Evolutionary conservation across 1,140 invertebrate genomes (phyloP).

Genomic region (Heliconius eleuchia): DNA sequence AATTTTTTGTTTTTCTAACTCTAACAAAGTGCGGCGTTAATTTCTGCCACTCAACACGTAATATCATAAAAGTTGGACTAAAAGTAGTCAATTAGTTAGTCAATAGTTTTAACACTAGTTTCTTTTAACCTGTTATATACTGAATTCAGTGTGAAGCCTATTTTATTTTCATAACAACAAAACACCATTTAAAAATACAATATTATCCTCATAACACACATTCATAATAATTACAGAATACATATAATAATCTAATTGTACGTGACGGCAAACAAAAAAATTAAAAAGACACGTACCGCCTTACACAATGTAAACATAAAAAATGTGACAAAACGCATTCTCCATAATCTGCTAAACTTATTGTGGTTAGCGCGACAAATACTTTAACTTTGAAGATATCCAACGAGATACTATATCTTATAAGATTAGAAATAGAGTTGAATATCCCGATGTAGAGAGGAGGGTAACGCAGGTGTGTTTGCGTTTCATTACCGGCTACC

Average conservation of each 20-base stretch:
- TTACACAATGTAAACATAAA: conserved; percentile 19
- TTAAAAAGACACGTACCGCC: background rate
- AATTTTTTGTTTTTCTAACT: too few relatives aligned
- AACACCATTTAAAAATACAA: background rate
- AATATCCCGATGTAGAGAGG: background rate
- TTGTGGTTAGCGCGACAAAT: conserved; percentile 23
- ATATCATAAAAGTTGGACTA: too few relatives aligned
- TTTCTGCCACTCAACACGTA: too few relatives aligned
- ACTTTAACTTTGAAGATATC: background rate
- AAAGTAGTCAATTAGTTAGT: too few relatives aligned
- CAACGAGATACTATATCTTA: conserved; percentile 5
- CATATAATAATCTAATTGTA: background rate
- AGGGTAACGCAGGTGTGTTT: conserved; percentile 52
- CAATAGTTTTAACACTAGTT: too few relatives aligned
- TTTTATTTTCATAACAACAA: background rate
- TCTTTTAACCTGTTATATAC: too few relatives aligned
- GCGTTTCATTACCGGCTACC: conserved; percentile 52
- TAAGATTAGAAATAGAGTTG: background rate
- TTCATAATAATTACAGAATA: background rate
- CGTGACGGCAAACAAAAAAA: background rate
- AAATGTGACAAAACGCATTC: conserved; percentile 27
- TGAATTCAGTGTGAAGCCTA: too few relatives aligned
- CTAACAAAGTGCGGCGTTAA: too few relatives aligned
- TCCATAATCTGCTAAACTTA: conserved; percentile 22
- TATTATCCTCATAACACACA: background rate